Evolutionary conservation across 2,888 invertebrate species (phyloP).

Genomic region (Pheosia gnoma): DNA sequence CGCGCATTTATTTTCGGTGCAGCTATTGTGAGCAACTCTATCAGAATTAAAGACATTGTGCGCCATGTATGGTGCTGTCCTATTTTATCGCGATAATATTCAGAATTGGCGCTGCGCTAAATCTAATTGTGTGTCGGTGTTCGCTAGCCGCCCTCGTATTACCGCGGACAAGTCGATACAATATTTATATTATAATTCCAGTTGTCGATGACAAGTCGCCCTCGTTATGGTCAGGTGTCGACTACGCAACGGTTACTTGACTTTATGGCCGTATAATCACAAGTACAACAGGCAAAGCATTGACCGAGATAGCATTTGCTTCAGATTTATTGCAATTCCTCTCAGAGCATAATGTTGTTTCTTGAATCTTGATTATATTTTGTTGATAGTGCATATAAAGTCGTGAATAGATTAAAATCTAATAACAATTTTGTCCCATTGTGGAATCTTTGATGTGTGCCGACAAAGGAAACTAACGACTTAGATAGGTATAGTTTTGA

Average conservation of each 20-base stretch:
- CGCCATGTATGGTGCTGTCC: slow-evolving; percentile 40
- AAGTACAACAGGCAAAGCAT: slow-evolving; percentile 43
- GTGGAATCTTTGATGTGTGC: not conserved
- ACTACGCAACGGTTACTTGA: slow-evolving; percentile 37
- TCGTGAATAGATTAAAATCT: slow-evolving; percentile 10
- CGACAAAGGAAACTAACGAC: not conserved
- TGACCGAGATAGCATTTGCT: slow-evolving; percentile 44
- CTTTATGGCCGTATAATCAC: slow-evolving; percentile 40
- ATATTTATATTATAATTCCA: slow-evolving; percentile 60
- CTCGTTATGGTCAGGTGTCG: slow-evolving; percentile 60
- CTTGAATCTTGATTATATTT: slow-evolving; percentile 19
- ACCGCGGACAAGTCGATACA: slow-evolving; percentile 52
- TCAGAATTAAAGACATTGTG: slow-evolving; percentile 40
- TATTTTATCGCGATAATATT: slow-evolving; percentile 67
- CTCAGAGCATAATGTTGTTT: slow-evolving; percentile 26
- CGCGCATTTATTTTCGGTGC: too few species aligned
- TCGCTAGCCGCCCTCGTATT: slow-evolving; percentile 56
- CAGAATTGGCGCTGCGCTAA: slow-evolving; percentile 50
- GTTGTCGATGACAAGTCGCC: slow-evolving; percentile 58
- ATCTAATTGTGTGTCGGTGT: slow-evolving; percentile 51
- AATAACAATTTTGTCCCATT: slow-evolving; percentile 8
- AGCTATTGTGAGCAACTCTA: slow-evolving; percentile 38
- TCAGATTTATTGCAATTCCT: slow-evolving; percentile 27
- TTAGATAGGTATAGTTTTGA: not conserved
- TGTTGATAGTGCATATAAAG: slow-evolving; percentile 10